Evolutionary conservation across 2,113 vertebrate genomes (phyloP).

Genomic region (Muntiacus muntjak): DNA sequence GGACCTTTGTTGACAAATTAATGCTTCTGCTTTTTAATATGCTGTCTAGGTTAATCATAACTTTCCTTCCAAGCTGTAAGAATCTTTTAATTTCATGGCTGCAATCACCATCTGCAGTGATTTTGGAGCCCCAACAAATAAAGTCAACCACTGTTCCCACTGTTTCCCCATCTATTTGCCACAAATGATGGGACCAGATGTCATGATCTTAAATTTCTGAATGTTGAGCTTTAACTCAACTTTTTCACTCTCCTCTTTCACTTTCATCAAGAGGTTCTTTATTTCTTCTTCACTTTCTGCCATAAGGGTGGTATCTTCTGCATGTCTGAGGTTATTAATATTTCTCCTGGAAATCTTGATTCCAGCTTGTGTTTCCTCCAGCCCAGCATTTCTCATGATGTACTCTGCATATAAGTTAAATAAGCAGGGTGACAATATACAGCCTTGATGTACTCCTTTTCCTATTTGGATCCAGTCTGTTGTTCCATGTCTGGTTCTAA

Average conservation of each 20-base stretch:
- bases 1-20: background rate
- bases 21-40: background rate
- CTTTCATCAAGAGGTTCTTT: background rate
- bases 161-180: background rate
- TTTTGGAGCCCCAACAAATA: background rate
- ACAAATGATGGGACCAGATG: fast-evolving
- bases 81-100: background rate
- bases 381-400: background rate
- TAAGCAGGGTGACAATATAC: background rate
- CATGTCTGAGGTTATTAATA: background rate
- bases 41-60: background rate
- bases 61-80: background rate
- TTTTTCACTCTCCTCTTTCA: background rate
- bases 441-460: background rate
- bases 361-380: background rate
- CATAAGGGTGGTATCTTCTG: background rate
- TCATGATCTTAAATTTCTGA: background rate
- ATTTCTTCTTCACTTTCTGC: background rate
- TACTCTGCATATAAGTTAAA: background rate
- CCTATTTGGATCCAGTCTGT: background rate
- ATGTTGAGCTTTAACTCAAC: background rate
- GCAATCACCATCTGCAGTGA: background rate
- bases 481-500: background rate
- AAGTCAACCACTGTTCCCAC: background rate
- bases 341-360: background rate